Evolutionary conservation across 1,140 invertebrate genomes (phyloP).

Genomic region (Brachionus sp.): DNA sequence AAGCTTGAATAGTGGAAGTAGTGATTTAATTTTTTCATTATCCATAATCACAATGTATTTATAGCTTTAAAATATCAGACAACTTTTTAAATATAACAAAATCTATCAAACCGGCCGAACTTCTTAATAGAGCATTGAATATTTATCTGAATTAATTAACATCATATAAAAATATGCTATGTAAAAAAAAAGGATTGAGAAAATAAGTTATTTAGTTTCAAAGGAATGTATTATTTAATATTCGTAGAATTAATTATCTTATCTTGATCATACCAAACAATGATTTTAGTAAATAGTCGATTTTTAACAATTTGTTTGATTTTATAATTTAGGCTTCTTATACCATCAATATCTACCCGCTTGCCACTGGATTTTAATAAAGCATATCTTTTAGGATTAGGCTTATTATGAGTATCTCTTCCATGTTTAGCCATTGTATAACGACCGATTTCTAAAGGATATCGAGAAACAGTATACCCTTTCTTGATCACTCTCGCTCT

Average conservation of each 20-base stretch:
- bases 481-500: constrained; percentile 66
- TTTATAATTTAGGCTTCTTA: background rate
- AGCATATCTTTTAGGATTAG: constrained; percentile 3
- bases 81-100: background rate
- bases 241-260: constrained; percentile 9
- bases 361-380: background rate
- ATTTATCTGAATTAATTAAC: background rate
- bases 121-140: background rate
- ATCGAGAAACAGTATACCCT: constrained; percentile 76
- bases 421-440: constrained; percentile 83
- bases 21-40: background rate
- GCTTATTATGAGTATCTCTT: background rate
- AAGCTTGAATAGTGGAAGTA: background rate
- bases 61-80: background rate
- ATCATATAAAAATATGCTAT: background rate
- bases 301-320: constrained; percentile 14
- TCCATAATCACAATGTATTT: background rate
- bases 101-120: background rate
- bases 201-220: background rate
- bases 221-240: background rate
- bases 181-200: background rate
- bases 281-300: background rate
- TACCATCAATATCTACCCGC: background rate
- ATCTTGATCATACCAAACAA: constrained; percentile 7
- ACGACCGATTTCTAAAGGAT: constrained; percentile 77